These are phyloP conservation scores for Sialis fuliginosa DNA, from an alignment of 2,888 invertebrate species.

Conservation along the genomic window DNA sequence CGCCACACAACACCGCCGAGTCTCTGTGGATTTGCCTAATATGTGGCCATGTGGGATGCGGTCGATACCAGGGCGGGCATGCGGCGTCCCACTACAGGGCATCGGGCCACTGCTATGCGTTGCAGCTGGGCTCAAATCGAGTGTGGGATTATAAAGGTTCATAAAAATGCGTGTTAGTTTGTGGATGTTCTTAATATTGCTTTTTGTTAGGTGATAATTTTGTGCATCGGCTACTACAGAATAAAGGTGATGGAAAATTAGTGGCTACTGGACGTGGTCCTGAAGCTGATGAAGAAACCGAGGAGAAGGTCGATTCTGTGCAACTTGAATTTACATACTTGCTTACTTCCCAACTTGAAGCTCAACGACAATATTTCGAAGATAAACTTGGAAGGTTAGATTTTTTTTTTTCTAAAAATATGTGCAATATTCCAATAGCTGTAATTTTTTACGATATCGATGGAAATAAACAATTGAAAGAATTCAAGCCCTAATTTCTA, in stretches of 20 bases:
- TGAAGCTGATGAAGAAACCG: conserved; percentile 34
- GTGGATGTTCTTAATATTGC: conserved; percentile 14
- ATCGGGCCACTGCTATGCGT: conserved; percentile 92
- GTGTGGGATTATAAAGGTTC: conserved; percentile 99
- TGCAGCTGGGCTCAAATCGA: conserved; percentile 88
- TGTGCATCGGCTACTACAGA: conserved; percentile 89
- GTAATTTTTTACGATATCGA: not conserved
- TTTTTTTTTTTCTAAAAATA: not conserved
- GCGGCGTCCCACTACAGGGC: conserved; percentile 90
- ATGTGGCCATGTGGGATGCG: conserved; percentile 97
- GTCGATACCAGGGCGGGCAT: conserved; percentile 70
- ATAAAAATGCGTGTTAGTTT: conserved; percentile 48
- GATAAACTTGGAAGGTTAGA: conserved; percentile 41
- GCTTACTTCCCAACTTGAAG: conserved; percentile 86
- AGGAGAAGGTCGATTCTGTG: conserved; percentile 84
- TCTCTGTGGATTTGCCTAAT: conserved; percentile 97
- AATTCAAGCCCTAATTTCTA: not conserved
- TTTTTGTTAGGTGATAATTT: conserved; percentile 60
- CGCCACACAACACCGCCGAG: conserved; percentile 34
- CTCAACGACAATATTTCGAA: conserved; percentile 84
- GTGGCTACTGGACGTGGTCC: conserved; percentile 59
- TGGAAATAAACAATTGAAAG: not conserved
- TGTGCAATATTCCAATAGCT: not conserved
- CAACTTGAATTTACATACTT: conserved; percentile 94
- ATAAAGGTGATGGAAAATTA: conserved; percentile 90